Evolutionary conservation across 2,888 invertebrate genomes (phyloP).

Genomic region (Eupelmus urozonus): DNA sequence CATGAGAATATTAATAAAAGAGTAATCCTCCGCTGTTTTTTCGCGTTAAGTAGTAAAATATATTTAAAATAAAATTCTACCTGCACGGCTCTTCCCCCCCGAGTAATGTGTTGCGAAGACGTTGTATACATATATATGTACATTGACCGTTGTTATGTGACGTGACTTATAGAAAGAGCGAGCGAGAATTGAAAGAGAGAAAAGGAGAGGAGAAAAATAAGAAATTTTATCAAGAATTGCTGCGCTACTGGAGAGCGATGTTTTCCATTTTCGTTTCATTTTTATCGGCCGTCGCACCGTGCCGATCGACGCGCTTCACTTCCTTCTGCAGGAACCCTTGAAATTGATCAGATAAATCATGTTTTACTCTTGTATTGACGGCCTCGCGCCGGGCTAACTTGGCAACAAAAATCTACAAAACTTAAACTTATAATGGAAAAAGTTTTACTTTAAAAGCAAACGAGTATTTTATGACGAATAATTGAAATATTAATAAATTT

Average conservation of each 20-base stretch:
- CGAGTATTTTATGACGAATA: too few relatives aligned
- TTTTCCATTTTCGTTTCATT: slow-evolving; percentile 62
- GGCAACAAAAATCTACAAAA: neutral
- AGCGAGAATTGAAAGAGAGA: slow-evolving; percentile 41
- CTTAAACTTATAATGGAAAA: too few relatives aligned
- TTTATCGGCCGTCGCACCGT: neutral
- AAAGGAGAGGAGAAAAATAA: slow-evolving; percentile 18
- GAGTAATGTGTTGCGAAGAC: slow-evolving; percentile 56
- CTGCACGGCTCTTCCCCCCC: slow-evolving; percentile 54
- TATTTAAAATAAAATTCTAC: slow-evolving; percentile 52
- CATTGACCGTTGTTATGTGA: slow-evolving; percentile 64
- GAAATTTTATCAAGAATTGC: slow-evolving; percentile 64
- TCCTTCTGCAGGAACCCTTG: neutral
- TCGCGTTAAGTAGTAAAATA: slow-evolving; percentile 57
- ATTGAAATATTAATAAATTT: too few relatives aligned
- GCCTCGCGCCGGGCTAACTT: too few relatives aligned
- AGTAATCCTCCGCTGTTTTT: slow-evolving; percentile 54
- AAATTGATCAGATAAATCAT: too few relatives aligned
- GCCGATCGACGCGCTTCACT: slow-evolving; percentile 9
- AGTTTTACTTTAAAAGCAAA: neutral
- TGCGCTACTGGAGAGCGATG: slow-evolving; percentile 72
- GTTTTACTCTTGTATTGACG: neutral
- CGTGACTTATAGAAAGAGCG: slow-evolving; percentile 42
- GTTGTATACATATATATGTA: slow-evolving; percentile 61
- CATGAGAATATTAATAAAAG: slow-evolving; percentile 14